Evolutionary conservation across 2,113 vertebrate species (phyloP), one percentile per base, ranked within the genome.

Genomic region (Microtus montanus): DNA sequence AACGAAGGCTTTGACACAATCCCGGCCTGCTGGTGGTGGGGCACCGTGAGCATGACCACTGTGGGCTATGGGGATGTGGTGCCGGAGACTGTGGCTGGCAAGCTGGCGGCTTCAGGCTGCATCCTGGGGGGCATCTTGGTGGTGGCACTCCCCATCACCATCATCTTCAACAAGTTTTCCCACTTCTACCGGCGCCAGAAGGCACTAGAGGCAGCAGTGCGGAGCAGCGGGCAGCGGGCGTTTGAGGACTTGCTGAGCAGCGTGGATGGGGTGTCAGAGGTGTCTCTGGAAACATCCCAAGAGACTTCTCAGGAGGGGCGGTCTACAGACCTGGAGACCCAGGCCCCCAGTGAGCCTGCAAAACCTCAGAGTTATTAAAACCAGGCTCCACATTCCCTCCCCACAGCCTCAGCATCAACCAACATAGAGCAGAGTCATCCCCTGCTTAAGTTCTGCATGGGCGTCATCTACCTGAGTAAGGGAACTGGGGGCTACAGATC

Each of bases 101-200:
- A 99, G 98, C 98, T 99, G 98, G 99, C 99, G 0, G 99, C 99
- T 49, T 99, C 99, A 0, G 99, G 99, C 93, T 99, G 99, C 98
- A 99, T 99, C 97, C 98, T 99, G 9, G 99, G 99, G 0, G 99
- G 99, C 88, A 99, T 99, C 95, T 98, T 99, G 96, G 99, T 99
- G 12, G 99, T 99, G 91, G 99, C 99, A 0, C 98, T 99, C 95
- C 99, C 99, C 97, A 99, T 99, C 98, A 99, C 99, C 94, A 99
- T 99, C 98, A 99, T 99, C 98, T 99, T 99, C 98, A 99, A 99
- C 98, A 99, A 99, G 98, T 99, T 99, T 98, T 99, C 99, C 71
- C 99, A 99, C 98, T 99, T 99, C 98, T 99, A 99, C 98, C 99
- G 99, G 90, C 98, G 98, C 78, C 99, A 99, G 98, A 99, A 99